Evolutionary conservation across 35 echinoderm and acorn worm species (phyloP), one percentile per base, ranked within the genome.

Genomic region (Acanthaster planci): DNA sequence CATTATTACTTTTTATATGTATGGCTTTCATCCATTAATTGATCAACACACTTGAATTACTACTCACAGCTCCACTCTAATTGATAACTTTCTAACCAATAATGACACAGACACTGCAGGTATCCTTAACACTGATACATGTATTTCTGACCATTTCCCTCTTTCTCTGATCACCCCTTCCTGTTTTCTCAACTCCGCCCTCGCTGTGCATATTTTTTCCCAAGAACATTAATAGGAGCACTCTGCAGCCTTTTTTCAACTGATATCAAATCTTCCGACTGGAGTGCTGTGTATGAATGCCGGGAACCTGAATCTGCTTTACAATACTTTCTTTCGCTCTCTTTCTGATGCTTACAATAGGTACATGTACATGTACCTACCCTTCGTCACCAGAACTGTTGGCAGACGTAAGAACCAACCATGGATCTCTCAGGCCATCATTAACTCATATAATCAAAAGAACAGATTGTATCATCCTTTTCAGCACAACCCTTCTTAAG

Each of bases 11-110:
- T 59, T 59, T 59, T 59, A n/a, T n/a, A n/a, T 26, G 19, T 59
- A 59, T 59, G 55, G 55, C 55, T 59, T 59, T 26, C 55, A 26
- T 26, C 55, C 55, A n/a, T 59, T 59, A 26, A n/a, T 59, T 59
- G 55, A 59, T 26, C 19, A 59, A 59, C 55, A 18, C 18, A 59
- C 55, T 26, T 26, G 55, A 4, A 59, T 59, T 26, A 59, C 55
- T 26, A 18, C 55, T 59, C 55, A 59, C 32, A 44, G 37, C 51
- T 31, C 42, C 37, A 53, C 78, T 51, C 47, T 81, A 22, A 81
- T 53, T 47, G 78, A 81, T 42, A 81, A 81, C 47, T 47, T 81
- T 22, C 26, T 81, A 47, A 81, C 78, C 8, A 81, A 81, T 40
- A 42, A 50, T 81, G 37, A 81, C 19, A 36, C 15, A 12, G 78